Conservation (phyloP, 2,113 vertebrate species). For the Gymnocephalus cernua region DNA sequence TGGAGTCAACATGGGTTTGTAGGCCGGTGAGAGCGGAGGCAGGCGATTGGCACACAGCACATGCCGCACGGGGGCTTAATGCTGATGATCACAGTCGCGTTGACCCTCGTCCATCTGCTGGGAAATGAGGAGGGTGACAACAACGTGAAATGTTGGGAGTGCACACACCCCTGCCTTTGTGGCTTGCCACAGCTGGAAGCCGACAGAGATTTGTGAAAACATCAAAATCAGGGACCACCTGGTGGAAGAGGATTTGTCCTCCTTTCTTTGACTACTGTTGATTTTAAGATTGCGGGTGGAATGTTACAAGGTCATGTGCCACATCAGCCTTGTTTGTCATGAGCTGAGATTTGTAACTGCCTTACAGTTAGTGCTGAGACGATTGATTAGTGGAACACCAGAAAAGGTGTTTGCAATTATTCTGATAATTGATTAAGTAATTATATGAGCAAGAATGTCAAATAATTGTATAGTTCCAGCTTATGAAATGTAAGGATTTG, state of each 20-base stretch:
- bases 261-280: conserved; percentile 1
- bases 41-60: conserved; percentile 67
- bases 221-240: conserved; percentile 28
- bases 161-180: conserved; percentile 37
- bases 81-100: conserved; percentile 45
- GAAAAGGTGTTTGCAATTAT: not conserved
- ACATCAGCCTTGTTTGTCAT: not conserved
- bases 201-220: conserved; percentile 37
- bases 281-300: conserved; percentile 7
- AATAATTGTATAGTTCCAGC: not conserved
- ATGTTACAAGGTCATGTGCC: not conserved
- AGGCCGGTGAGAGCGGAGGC: conserved; percentile 75
- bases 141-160: conserved; percentile 31
- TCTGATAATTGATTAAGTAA: not conserved
- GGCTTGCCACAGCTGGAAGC: conserved; percentile 12
- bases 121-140: conserved; percentile 48
- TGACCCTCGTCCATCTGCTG: conserved; percentile 63
- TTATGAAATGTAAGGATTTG: not conserved
- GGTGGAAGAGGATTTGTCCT: conserved; percentile 4
- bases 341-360: not conserved
- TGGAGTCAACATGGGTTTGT: conserved; percentile 78
- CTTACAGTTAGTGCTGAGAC: not conserved
- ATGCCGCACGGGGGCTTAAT: conserved; percentile 43
- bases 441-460: not conserved
- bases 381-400: not conserved